Evolutionary conservation across 1,140 invertebrate genomes (phyloP), one percentile per base, ranked within the genome.

Genomic region (Copidosoma floridanum): DNA sequence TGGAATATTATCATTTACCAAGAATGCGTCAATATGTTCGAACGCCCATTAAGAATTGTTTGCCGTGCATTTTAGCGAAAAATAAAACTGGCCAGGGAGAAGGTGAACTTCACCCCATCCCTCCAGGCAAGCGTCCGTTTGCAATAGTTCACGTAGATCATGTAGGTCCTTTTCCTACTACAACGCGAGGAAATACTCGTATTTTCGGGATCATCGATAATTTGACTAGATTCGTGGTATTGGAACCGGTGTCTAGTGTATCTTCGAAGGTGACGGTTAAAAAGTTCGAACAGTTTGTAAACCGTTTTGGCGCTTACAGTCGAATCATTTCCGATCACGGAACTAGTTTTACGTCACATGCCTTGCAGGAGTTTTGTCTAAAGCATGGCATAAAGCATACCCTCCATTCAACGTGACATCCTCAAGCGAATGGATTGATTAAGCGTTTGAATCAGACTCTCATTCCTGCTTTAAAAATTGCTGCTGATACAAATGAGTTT

Each of bases 151-250:
- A 70, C 35, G 18, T 62, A 1, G 68, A 66, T 27, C 63, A 66
- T 38, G 2, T 66, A 2, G 63, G 57, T 14, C 59, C 59, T 0
- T 61, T 64, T 24, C 35, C 61, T 0, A 43, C 37, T n/a, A 63
- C 64, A 0, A 20, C 46, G 0, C 20, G 46, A 29, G 41, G 55
- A 3, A 69, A 69, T 47, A 63, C 59, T 43, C 73, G 73, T 59
- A 67, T 77, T 18, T 50, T 78, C 6, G 69, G 70, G 11, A 37
- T 71, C 2, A 55, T 63, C 10, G 70, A 72, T 56, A 63, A 61
- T 40, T 71, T 77, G 51, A 74, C 68, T 20, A 78, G 75, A 56
- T 78, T 68, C 32, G 44, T 50, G 7, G 29, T 48, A 11, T 35
- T 63, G 18, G 47, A 63, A 29, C 27, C 53, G 8, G 61, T 63